Evolutionary conservation across 1,140 invertebrate genomes (phyloP).

Genomic region (Drosophila lacertosa): DNA sequence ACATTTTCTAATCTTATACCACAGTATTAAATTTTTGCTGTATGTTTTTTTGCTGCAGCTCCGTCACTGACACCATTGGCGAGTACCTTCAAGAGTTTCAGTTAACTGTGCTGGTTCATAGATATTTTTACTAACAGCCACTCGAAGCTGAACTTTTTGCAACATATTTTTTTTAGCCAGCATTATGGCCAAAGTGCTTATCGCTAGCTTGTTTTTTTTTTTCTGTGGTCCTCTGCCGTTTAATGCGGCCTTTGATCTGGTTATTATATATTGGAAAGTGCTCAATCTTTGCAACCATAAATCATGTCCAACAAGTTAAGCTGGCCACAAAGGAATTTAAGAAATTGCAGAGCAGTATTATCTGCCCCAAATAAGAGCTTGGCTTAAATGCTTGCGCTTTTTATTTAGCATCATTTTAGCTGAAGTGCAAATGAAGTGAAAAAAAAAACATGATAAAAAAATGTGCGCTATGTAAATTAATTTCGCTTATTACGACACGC

Average conservation of each 20-base stretch:
- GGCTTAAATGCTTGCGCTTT: slow-evolving; percentile 9
- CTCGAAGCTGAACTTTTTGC: slow-evolving; percentile 59
- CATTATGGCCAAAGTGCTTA: slow-evolving; percentile 57
- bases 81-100: slow-evolving; percentile 19
- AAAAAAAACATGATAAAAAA: slow-evolving; percentile 15
- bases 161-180: slow-evolving; percentile 66
- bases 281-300: slow-evolving; percentile 43
- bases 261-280: slow-evolving; percentile 49
- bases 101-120: slow-evolving; percentile 52
- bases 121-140: slow-evolving; percentile 71
- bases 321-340: background rate
- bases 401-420: slow-evolving; percentile 48
- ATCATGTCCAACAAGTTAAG: slow-evolving; percentile 35
- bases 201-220: slow-evolving; percentile 50
- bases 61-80: slow-evolving; percentile 15
- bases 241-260: slow-evolving; percentile 48
- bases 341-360: background rate
- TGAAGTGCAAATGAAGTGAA: background rate
- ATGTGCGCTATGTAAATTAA: slow-evolving; percentile 70
- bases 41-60: slow-evolving; percentile 16
- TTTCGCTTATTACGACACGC: slow-evolving; percentile 64
- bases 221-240: slow-evolving; percentile 20
- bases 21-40: slow-evolving; percentile 12
- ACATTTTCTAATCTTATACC: background rate
- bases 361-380: no score